Evolutionary conservation across 2,113 vertebrate species (phyloP), one percentile per base, ranked within the genome.

Genomic region (Calyptommatus sinebrachiatus): DNA sequence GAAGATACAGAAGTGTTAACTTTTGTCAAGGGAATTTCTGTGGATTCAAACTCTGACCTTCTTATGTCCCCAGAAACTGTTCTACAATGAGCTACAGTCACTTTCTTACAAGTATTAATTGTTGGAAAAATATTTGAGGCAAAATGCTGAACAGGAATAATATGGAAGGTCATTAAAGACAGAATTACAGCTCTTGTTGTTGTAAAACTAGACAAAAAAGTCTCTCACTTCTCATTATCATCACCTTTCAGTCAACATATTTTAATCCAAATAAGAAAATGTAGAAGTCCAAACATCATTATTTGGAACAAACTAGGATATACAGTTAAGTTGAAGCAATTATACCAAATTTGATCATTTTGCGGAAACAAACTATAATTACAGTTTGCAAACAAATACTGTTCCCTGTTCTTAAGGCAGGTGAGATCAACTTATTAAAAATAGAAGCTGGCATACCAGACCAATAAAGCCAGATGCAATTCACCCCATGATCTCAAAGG

Each of bases 361-460:
- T 71, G 57, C 71, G 41, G 48, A 48, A 28, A 21, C 24, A 65
- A 61, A 28, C 7, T 45, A 45, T 26, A 21, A 45, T 31, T 79
- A 21, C 67, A 70, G 21, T n/a, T 45, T 78, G 31, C 60, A 79
- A 72, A 72, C 28, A 66, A 73, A 50, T n/a, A 41, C 31, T 53
- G 8, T 73, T 72, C 60, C 22, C 62, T 26, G 26, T 63, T 72
- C 35, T 28, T 35, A 65, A 79, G 46, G 50, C 69, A 72, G 78
- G 60, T 79, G 22, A 79, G 28, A 79, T 66, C 70, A 66, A 79
- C 78, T 65, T 28, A 79, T 73, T 35, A 79, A 73, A 79, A 79
- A 79, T 79, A 79, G 78, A 73, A 65, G 20, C 29, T 79, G 66
- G 53, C 66, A 62, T 53, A 29, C 41, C 45, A 50, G 57, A 63